phyloP scores from a whole-genome alignment of 2,888 invertebrate species.

The Caenorhabditis sinica region DNA sequence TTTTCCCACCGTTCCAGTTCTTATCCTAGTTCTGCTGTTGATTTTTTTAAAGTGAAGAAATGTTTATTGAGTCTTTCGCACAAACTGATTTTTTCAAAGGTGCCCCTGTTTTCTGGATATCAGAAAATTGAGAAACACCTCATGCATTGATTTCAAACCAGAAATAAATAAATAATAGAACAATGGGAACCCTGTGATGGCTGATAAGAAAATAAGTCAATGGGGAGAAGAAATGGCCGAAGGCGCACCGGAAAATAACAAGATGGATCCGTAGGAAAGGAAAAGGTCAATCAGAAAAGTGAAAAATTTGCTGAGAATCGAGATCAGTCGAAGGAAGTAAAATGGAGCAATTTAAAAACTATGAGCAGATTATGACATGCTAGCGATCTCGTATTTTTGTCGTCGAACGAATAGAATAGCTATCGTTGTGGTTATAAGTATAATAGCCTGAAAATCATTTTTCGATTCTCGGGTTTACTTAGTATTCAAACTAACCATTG shows the following conservation, averaged over 20 bases:
- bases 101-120: too few relatives aligned
- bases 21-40: background rate
- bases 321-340: constrained; percentile 10
- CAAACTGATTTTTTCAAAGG: background rate
- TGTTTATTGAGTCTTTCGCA: background rate
- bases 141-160: too few relatives aligned
- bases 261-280: constrained; percentile 32
- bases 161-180: background rate
- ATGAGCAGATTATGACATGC: constrained; percentile 58
- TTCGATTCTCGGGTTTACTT: background rate
- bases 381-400: constrained; percentile 66
- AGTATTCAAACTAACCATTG: constrained; percentile 36
- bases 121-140: too few relatives aligned
- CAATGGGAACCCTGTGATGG: constrained; percentile 56
- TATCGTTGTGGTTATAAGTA: constrained; percentile 53
- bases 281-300: constrained; percentile 39
- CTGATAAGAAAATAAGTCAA: constrained; percentile 59
- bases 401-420: constrained; percentile 57
- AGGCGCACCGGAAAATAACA: constrained; percentile 50
- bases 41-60: constrained; percentile 2
- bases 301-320: background rate
- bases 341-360: background rate
- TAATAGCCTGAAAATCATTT: constrained; percentile 29
- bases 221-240: constrained; percentile 49
- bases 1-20: background rate